A percentile compares a stretch with the other conserved stretches of the same genome.
phyloP scores from a whole-genome alignment of 2,113 vertebrate genomes.

The Colaptes auratus region DNA sequence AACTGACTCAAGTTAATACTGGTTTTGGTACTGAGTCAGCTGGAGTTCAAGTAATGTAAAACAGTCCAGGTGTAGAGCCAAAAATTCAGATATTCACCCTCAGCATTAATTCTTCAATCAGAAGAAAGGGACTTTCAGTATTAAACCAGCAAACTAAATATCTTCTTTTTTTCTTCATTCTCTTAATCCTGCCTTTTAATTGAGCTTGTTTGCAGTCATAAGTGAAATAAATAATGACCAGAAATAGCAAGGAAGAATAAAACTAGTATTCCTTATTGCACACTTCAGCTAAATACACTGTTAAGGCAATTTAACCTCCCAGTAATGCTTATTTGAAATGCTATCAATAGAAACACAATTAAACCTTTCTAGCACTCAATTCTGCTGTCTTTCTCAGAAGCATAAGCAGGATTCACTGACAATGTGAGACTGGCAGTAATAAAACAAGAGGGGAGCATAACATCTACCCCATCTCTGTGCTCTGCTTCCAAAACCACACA shows the following conservation, averaged over 20 bases:
- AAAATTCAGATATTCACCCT: background rate
- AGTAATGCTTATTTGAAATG: background rate
- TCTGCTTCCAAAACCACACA: conserved; percentile 11
- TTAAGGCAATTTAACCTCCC: background rate
- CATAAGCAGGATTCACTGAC: background rate
- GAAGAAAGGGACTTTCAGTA: background rate
- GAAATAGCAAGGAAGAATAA: background rate
- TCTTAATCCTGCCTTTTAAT: background rate
- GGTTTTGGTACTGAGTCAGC: background rate
- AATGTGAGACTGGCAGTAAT: background rate
- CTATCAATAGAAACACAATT: background rate
- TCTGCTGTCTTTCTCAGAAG: background rate
- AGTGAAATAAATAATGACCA: background rate
- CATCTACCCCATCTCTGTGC: background rate
- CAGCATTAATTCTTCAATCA: background rate
- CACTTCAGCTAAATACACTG: background rate
- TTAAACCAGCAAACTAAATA: background rate
- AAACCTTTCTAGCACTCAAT: background rate
- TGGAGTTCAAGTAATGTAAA: background rate
- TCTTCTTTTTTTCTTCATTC: background rate
- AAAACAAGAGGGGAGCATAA: background rate
- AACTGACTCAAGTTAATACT: background rate
- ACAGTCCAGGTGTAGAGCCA: background rate
- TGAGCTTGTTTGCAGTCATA: background rate
- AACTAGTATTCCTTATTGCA: background rate